Conservation (phyloP, 2,888 invertebrate species). For the Lutraria lutraria region DNA sequence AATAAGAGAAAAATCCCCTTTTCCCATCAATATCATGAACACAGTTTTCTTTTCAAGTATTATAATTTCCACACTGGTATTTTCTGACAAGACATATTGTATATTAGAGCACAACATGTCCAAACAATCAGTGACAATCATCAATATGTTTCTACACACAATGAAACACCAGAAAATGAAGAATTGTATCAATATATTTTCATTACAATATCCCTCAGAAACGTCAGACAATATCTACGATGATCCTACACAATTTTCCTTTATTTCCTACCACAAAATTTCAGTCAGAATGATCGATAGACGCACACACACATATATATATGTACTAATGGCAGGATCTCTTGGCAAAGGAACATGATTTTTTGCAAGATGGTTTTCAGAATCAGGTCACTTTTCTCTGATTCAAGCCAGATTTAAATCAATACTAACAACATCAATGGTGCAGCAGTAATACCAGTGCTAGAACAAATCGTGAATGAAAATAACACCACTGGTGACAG, state of each 20-base stretch:
- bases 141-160: slow-evolving; percentile 10
- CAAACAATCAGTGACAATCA: background rate
- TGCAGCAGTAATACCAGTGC: background rate
- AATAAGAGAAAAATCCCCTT: too few species aligned
- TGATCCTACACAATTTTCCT: slow-evolving; percentile 26
- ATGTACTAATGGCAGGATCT: background rate
- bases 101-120: background rate
- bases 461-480: background rate
- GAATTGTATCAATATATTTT: slow-evolving; percentile 42
- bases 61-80: background rate
- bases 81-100: background rate
- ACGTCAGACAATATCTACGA: slow-evolving; percentile 1
- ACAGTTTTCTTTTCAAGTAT: background rate
- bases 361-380: background rate
- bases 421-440: background rate
- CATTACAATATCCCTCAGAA: slow-evolving; percentile 32
- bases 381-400: background rate
- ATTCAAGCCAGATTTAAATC: background rate
- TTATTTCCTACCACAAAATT: slow-evolving; percentile 26
- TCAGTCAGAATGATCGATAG: slow-evolving; percentile 18
- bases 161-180: background rate
- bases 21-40: background rate
- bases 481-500: background rate
- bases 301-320: background rate
- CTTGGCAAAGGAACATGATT: background rate